Conservation (phyloP, 1,140 invertebrate genomes). For the Orius laevigatus region DNA sequence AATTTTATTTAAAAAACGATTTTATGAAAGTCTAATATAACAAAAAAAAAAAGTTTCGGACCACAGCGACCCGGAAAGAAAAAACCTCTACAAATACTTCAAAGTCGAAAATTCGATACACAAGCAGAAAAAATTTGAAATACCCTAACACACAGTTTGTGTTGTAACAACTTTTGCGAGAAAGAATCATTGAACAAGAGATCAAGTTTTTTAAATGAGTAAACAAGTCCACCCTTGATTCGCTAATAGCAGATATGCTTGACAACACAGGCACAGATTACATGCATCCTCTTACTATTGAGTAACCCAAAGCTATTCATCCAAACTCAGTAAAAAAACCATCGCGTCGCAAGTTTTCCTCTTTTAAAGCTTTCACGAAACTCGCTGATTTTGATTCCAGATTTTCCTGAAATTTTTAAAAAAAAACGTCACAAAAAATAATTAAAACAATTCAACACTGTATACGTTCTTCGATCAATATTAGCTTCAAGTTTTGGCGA, state of each 20-base stretch:
- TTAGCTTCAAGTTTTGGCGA: background rate
- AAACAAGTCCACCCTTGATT: constrained; percentile 42
- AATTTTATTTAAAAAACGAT: too few species aligned
- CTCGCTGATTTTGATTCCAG: constrained; percentile 48
- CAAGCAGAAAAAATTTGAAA: too few species aligned
- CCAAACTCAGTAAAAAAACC: constrained; percentile 72
- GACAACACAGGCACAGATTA: constrained; percentile 75
- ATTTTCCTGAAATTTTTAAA: constrained; percentile 32
- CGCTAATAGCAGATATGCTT: constrained; percentile 53
- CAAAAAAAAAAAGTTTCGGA: too few species aligned
- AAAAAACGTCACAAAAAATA: background rate
- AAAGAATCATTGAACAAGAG: constrained; percentile 33
- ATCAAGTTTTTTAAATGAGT: constrained; percentile 39
- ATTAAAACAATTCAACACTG: background rate
- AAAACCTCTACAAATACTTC: too few species aligned
- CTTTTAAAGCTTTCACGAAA: constrained; percentile 47
- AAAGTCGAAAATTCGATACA: too few species aligned
- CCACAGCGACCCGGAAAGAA: too few species aligned
- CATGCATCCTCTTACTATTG: constrained; percentile 82
- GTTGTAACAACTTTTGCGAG: constrained; percentile 40
- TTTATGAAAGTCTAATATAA: constrained; percentile 51
- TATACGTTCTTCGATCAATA: background rate
- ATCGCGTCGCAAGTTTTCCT: constrained; percentile 53
- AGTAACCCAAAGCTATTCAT: constrained; percentile 91
- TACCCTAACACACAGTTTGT: constrained; percentile 49